Evolutionary conservation across 2,113 vertebrate genomes (phyloP).

Genomic region (Prochilodus magdalenae): DNA sequence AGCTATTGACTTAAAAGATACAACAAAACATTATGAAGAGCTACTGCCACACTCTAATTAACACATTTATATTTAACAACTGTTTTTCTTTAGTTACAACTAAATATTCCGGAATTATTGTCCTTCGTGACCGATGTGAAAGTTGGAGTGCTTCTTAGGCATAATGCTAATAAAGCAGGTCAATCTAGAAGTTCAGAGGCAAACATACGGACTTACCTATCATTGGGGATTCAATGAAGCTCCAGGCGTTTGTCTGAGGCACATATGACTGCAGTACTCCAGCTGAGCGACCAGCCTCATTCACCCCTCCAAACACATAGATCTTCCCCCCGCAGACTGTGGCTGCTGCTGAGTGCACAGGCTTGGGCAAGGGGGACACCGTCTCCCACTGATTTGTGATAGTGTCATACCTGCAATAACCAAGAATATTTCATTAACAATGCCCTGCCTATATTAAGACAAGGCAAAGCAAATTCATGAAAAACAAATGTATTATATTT

Average conservation of each 20-base stretch:
- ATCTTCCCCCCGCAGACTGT: conserved; percentile 95
- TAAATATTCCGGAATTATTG: background rate
- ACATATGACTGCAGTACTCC: conserved; percentile 94
- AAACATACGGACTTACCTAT: conserved; percentile 89
- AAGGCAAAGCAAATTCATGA: background rate
- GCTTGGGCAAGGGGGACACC: conserved; percentile 91
- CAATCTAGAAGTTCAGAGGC: background rate
- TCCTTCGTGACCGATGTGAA: background rate
- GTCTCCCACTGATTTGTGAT: conserved; percentile 99
- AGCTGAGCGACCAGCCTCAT: conserved; percentile 91
- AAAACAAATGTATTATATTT: background rate
- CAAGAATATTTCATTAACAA: background rate
- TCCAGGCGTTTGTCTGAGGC: conserved; percentile 94
- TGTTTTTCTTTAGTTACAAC: background rate
- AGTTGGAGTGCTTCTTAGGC: background rate
- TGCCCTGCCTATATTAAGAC: background rate
- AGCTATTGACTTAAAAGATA: background rate
- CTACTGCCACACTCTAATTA: no score
- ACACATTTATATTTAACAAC: no score
- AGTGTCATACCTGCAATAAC: conserved; percentile 87
- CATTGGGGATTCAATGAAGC: conserved; percentile 98
- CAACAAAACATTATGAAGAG: no score
- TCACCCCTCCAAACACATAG: conserved; percentile 96
- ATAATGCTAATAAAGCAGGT: background rate
- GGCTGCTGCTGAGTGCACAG: conserved; percentile 93